phyloP scores from a whole-genome alignment of 2,113 vertebrate genomes.

The Tetrao urogallus region DNA sequence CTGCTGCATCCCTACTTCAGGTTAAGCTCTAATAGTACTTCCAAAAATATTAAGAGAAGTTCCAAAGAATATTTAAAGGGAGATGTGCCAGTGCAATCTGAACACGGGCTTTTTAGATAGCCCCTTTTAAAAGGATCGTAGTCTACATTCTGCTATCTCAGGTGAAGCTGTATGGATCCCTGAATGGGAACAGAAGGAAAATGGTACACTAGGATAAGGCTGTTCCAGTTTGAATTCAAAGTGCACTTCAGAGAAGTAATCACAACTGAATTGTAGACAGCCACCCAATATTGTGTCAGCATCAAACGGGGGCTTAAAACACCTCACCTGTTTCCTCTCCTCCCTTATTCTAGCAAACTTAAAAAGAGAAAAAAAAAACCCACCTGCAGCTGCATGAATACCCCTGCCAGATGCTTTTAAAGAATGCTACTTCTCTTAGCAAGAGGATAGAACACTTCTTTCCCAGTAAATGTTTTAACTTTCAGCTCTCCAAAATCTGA shows the following conservation, averaged over 20 bases:
- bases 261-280: background rate
- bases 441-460: background rate
- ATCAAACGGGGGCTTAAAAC: background rate
- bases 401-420: background rate
- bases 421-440: background rate
- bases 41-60: background rate
- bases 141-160: background rate
- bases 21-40: background rate
- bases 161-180: background rate
- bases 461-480: background rate
- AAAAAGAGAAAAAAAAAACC: background rate
- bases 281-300: background rate
- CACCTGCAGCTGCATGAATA: background rate
- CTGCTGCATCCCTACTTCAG: background rate
- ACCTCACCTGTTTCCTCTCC: background rate
- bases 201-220: background rate
- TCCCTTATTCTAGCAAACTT: background rate
- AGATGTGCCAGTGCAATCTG: background rate
- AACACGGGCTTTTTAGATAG: background rate
- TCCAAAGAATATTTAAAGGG: background rate
- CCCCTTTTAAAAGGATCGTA: background rate
- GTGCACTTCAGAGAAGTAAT: background rate
- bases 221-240: background rate
- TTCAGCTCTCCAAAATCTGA: background rate
- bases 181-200: background rate